Percentiles rank a stretch among this genome's conserved stretches.
Evolutionary conservation across 2,113 vertebrate genomes (phyloP).

Genomic region (Sceloporus tristichus): DNA sequence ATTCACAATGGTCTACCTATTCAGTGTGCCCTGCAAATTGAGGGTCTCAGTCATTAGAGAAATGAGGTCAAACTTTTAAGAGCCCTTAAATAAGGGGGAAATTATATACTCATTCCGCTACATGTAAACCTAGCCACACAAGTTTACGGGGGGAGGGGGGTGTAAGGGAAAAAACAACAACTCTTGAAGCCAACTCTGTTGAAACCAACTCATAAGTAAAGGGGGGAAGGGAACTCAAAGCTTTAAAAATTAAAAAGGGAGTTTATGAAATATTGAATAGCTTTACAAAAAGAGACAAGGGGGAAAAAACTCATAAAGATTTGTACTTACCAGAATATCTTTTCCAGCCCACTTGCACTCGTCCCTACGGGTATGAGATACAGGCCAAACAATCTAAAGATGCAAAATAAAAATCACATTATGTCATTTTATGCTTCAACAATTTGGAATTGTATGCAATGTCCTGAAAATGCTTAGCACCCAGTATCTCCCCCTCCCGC

Average conservation of each 20-base stretch:
- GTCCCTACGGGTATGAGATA: slow-evolving; percentile 90
- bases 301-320: slow-evolving; percentile 32
- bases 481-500: not conserved
- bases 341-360: slow-evolving; percentile 99
- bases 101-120: slow-evolving; percentile 6
- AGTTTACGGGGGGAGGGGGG: not conserved
- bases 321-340: slow-evolving; percentile 91
- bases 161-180: not conserved
- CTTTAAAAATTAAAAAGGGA: slow-evolving; percentile 59
- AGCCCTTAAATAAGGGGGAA: slow-evolving; percentile 2
- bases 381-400: slow-evolving; percentile 92
- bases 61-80: slow-evolving; percentile 42
- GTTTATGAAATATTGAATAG: slow-evolving; percentile 66
- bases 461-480: slow-evolving; percentile 4
- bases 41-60: slow-evolving; percentile 12
- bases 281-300: slow-evolving; percentile 38
- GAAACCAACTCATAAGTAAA: not conserved
- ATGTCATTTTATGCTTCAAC: slow-evolving; percentile 59
- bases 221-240: not conserved
- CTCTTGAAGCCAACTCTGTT: not conserved
- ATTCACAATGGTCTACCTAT: slow-evolving; percentile 45
- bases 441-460: slow-evolving; percentile 47
- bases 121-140: slow-evolving; percentile 4
- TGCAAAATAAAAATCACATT: slow-evolving; percentile 70
- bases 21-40: slow-evolving; percentile 11